Conservation (phyloP, 1,140 invertebrate species). For the Cyphomyrmex costatus region DNA sequence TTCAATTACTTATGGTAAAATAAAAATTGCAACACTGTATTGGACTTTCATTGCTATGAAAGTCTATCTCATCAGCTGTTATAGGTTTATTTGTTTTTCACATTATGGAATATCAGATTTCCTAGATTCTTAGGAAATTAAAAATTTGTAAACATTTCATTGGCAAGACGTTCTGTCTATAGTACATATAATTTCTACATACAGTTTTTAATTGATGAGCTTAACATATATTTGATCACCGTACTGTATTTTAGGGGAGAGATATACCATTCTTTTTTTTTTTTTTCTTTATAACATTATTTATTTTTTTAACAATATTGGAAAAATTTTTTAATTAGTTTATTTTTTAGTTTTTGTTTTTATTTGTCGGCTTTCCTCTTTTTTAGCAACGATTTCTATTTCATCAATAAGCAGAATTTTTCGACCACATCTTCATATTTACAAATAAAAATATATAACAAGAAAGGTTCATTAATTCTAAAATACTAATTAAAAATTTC, state of each 20-base stretch:
- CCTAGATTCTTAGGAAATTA: background rate
- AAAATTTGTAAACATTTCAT: background rate
- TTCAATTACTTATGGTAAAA: constrained; percentile 22
- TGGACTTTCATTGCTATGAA: background rate
- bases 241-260: background rate
- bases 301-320: no score
- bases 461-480: no score
- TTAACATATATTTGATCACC: background rate
- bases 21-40: background rate
- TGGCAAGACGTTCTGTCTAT: background rate
- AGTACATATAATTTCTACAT: background rate
- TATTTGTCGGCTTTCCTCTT: background rate
- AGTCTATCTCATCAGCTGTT: background rate
- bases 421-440: background rate
- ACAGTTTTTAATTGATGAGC: background rate
- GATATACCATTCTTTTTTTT: background rate
- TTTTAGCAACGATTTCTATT: background rate
- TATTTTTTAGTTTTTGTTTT: no score
- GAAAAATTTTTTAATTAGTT: no score
- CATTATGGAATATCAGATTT: background rate
- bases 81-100: background rate
- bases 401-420: background rate
- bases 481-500: no score
- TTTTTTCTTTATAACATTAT: background rate
- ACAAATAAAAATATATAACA: background rate